Percentiles rank a stretch among this genome's conserved stretches.
Conservation (phyloP, 2,797 vertebrate genomes). For the Acipenser oxyrinchus region DNA sequence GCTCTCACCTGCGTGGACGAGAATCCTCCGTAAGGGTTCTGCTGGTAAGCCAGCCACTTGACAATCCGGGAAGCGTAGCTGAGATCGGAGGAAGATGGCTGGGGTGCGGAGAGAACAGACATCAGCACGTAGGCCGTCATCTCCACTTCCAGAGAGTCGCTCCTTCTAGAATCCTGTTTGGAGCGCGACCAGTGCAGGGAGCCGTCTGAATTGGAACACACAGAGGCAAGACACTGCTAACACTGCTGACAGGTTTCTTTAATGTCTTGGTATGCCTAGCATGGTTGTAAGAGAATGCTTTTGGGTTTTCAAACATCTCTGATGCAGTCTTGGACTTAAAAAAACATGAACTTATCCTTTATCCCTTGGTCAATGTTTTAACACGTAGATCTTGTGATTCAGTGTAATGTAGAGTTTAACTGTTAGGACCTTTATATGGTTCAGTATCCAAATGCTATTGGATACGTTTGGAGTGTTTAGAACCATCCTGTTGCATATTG, state of each 20-base stretch:
- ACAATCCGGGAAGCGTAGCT: constrained; percentile 49
- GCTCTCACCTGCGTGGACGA: constrained; percentile 72
- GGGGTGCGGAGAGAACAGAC: constrained; percentile 49
- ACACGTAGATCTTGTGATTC: too few relatives aligned
- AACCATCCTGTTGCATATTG: too few relatives aligned
- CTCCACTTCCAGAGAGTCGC: constrained; percentile 64
- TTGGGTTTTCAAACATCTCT: too few relatives aligned
- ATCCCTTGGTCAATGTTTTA: too few relatives aligned
- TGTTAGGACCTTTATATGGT: too few relatives aligned
- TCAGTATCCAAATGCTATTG: too few relatives aligned
- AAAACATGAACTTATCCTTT: too few relatives aligned
- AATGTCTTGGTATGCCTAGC: too few relatives aligned
- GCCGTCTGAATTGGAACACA: constrained; percentile 33
- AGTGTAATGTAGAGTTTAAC: too few relatives aligned
- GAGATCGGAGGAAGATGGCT: constrained; percentile 43
- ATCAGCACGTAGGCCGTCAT: constrained; percentile 65
- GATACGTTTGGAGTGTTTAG: too few relatives aligned
- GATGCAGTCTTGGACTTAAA: too few relatives aligned
- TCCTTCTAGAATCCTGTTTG: constrained; percentile 14
- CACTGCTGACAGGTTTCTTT: background rate
- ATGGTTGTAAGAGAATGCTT: too few relatives aligned
- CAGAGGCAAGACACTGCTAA: background rate
- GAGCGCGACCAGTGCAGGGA: constrained; percentile 45
- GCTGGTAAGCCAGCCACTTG: constrained; percentile 62
- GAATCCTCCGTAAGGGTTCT: constrained; percentile 70